A percentile compares a stretch with the other conserved stretches of the same genome.
Evolutionary conservation across 2,888 invertebrate genomes (phyloP).

Genomic region (Scaptomyza reducta): DNA sequence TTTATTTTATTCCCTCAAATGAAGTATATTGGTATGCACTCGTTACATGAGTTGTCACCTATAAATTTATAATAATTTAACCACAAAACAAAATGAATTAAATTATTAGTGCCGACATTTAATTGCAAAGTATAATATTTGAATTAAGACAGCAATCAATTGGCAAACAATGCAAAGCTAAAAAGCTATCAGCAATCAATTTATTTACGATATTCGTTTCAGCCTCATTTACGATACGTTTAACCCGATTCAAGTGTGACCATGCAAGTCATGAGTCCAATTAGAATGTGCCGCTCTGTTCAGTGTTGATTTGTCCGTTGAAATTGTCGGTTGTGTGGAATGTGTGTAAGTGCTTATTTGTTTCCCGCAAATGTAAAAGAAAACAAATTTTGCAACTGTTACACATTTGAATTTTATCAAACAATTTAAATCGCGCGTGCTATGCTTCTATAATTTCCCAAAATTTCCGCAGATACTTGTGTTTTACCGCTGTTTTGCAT

Average conservation of each 20-base stretch:
- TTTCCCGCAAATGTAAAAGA: slow-evolving; percentile 9
- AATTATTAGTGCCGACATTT: neutral
- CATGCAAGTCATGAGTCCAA: slow-evolving; percentile 27
- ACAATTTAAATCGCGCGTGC: slow-evolving; percentile 58
- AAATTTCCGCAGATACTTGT: slow-evolving; percentile 34
- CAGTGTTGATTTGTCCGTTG: slow-evolving; percentile 59
- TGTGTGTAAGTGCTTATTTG: slow-evolving; percentile 26
- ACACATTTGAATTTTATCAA: slow-evolving; percentile 37
- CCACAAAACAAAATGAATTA: neutral
- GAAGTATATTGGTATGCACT: neutral
- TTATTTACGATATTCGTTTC: neutral
- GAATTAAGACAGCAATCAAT: neutral
- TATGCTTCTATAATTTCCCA: slow-evolving; percentile 46
- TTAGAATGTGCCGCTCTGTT: slow-evolving; percentile 55
- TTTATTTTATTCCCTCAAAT: neutral
- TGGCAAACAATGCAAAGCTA: neutral
- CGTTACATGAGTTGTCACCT: slow-evolving; percentile 7
- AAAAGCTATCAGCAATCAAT: slow-evolving; percentile 12
- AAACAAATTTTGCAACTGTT: slow-evolving; percentile 26
- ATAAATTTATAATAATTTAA: neutral
- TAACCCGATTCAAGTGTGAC: slow-evolving; percentile 41
- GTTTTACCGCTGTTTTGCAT: slow-evolving; percentile 57
- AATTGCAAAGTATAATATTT: neutral
- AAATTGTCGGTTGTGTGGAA: slow-evolving; percentile 49
- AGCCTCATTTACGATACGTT: neutral